Percentiles rank a stretch among this genome's conserved stretches.
Evolutionary conservation across 1,140 invertebrate genomes (phyloP).

Genomic region (Leptoteleia sp.): DNA sequence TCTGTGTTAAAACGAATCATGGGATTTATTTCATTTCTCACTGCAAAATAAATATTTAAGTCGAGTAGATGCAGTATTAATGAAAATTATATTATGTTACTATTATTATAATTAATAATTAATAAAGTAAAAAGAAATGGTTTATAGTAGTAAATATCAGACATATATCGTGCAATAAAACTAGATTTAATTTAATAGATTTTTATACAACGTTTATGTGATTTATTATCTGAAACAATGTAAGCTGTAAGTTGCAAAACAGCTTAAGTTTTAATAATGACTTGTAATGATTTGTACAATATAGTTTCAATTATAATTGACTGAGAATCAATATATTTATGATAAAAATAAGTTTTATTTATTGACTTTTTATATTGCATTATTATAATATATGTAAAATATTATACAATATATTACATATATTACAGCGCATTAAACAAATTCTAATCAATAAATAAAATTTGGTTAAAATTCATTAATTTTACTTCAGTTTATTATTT

Average conservation of each 20-base stretch:
- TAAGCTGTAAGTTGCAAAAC: too few relatives aligned
- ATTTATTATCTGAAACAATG: background rate
- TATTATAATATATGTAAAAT: background rate
- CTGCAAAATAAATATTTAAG: constrained; percentile 5
- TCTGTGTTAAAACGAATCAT: background rate
- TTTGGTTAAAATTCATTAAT: too few relatives aligned
- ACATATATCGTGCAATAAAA: constrained; percentile 18
- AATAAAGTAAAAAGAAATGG: background rate
- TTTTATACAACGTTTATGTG: constrained; percentile 1
- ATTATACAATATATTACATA: background rate
- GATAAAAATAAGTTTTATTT: constrained; percentile 1
- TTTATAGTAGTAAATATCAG: constrained; percentile 1
- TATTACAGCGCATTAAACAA: background rate
- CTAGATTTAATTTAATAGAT: constrained; percentile 10
- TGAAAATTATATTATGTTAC: too few relatives aligned
- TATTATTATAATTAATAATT: background rate
- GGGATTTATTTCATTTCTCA: too few relatives aligned
- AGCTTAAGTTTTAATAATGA: too few relatives aligned
- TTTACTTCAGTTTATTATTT: too few relatives aligned
- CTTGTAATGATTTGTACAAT: too few relatives aligned
- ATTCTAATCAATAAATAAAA: background rate
- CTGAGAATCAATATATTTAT: background rate
- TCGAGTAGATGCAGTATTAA: constrained; percentile 19
- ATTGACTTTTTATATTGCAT: background rate
- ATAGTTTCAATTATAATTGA: constrained; percentile 13